Conservation (phyloP, 2,113 vertebrate genomes). For the Panthera tigris region DNA sequence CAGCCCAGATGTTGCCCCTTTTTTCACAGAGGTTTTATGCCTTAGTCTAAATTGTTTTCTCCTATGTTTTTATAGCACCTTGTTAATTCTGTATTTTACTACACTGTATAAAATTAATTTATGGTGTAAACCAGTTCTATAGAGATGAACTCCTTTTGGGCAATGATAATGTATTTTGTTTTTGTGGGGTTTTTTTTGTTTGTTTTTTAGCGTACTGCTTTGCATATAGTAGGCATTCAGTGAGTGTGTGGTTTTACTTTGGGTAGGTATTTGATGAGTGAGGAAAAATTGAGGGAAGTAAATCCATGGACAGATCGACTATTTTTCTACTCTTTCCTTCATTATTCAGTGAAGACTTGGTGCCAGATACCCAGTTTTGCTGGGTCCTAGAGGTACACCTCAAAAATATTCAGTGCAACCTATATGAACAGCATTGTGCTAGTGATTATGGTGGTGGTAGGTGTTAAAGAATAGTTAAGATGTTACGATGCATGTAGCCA, state of each 20-base stretch:
- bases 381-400: background rate
- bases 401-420: background rate
- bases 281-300: constrained; percentile 6
- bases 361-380: background rate
- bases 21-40: constrained; percentile 1
- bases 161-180: background rate
- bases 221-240: background rate
- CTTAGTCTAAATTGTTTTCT: constrained; percentile 15
- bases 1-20: background rate
- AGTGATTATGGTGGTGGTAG: background rate
- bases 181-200: background rate
- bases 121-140: background rate
- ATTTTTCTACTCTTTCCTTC: background rate
- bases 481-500: background rate
- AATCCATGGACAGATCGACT: background rate
- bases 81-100: constrained; percentile 27
- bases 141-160: background rate
- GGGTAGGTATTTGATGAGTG: background rate
- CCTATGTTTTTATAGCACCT: background rate
- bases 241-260: constrained; percentile 27
- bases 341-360: background rate
- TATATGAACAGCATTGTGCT: background rate
- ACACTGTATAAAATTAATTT: background rate
- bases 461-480: background rate
- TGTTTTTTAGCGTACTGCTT: background rate